Evolutionary conservation across 2,888 invertebrate genomes (phyloP), one percentile per base, ranked within the genome.

Genomic region (Scaeva pyrastri): DNA sequence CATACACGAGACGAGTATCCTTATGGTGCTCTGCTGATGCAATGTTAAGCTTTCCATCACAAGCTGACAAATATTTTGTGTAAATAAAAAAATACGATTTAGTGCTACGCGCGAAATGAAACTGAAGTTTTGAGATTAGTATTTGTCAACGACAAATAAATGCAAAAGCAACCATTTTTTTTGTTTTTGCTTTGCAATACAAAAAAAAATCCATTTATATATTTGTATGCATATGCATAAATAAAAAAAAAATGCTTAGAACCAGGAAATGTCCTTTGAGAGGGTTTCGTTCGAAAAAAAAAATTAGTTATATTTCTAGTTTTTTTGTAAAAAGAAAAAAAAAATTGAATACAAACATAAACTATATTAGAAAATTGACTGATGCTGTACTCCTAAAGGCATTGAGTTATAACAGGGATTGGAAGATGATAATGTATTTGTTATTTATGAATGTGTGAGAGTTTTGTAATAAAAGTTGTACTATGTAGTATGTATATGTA

Each of bases 101-200:
- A 71, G 74, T 82, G 81, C 74, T 74, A 78, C 81, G 70, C 77
- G 81, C 41, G 45, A 73, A 72, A 71, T 52, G 50, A 78, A 58
- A 74, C 74, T 71, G 19, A 78, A 85, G 60, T 81, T 80, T 60
- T 72, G 80, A 81, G 81, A 86, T 86, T 78, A 86, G 81, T 86
- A 71, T 86, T 86, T 86, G 82, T 52, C 58, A 74, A 78, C 58
- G 82, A 31, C 52, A 86, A 82, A 82, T 58, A 66, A n/a, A 48
- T 66, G 23, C 74, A 82, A 70, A 39, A 64, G 70, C 31, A 50
- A 50, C 70, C 14, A 14, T 50, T 50, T 31, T 41, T 21, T 36
- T 52, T n/a, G n/a, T n/a, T 79, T 76, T 58, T 52, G 36, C 52
- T 70, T 70, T 55, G 31, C 23, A 23, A 50, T 7, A n/a, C 3